Evolutionary conservation across 2,888 invertebrate genomes (phyloP).

Genomic region (Notodonta dromedarius): DNA sequence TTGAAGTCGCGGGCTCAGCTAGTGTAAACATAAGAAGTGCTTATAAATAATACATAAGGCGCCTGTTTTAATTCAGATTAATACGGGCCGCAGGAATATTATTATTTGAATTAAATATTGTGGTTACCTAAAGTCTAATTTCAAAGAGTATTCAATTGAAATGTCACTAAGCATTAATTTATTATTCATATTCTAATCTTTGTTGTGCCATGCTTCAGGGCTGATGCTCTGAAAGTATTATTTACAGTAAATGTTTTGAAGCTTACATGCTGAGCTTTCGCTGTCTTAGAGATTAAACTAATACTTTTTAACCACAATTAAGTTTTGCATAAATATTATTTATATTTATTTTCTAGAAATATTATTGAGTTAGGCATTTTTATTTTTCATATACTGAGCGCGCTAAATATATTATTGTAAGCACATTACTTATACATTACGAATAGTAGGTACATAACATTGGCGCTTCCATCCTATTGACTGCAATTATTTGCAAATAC

Average conservation of each 20-base stretch:
- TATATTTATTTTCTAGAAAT: neutral
- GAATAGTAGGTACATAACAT: too few relatives aligned
- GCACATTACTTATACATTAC: too few relatives aligned
- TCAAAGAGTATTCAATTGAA: neutral
- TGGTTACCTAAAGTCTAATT: neutral
- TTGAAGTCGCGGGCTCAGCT: too few relatives aligned
- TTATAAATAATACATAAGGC: too few relatives aligned
- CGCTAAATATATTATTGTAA: too few relatives aligned
- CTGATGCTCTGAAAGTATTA: neutral
- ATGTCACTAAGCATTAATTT: neutral
- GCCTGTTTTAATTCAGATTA: too few relatives aligned
- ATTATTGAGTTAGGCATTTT: neutral
- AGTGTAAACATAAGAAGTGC: too few relatives aligned
- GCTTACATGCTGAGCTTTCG: neutral
- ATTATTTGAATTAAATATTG: slow-evolving; percentile 1
- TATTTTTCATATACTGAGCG: too few relatives aligned
- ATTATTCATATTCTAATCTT: slow-evolving; percentile 2
- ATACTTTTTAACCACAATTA: neutral
- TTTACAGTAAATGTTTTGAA: neutral
- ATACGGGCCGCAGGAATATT: neutral
- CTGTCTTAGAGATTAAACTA: neutral
- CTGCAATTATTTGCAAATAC: too few relatives aligned
- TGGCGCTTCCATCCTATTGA: too few relatives aligned
- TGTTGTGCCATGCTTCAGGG: neutral
- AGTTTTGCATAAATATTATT: neutral